Conservation (phyloP, 2,797 vertebrate genomes). For the Amphiprion clarkii region DNA sequence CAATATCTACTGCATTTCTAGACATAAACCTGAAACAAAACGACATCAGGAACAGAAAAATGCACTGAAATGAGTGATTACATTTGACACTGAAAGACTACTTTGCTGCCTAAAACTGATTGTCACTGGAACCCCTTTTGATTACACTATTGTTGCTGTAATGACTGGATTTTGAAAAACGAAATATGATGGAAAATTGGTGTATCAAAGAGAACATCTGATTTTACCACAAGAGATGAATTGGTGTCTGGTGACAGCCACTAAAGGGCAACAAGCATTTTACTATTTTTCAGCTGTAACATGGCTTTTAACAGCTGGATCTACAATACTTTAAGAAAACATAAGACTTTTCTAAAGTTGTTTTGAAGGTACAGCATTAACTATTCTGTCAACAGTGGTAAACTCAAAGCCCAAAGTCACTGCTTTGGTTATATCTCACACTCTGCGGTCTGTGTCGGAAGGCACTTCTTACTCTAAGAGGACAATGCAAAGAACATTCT, state of each 20-base stretch:
- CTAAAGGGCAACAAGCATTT: constrained; percentile 2
- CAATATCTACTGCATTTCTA: neutral
- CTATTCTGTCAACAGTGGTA: constrained; percentile 25
- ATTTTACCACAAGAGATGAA: constrained; percentile 6
- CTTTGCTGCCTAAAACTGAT: constrained; percentile 60
- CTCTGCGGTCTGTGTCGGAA: constrained; percentile 69
- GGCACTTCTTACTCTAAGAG: constrained; percentile 81
- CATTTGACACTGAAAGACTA: constrained; percentile 15
- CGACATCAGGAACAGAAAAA: constrained; percentile 7
- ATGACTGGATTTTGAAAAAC: constrained; percentile 5
- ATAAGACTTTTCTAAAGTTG: neutral
- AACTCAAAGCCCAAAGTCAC: constrained; percentile 45
- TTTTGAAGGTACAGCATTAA: constrained; percentile 31
- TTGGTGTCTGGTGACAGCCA: neutral
- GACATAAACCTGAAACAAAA: constrained; percentile 6
- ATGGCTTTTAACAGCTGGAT: constrained; percentile 16
- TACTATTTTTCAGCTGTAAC: constrained; percentile 3
- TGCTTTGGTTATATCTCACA: constrained; percentile 46
- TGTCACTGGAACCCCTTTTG: constrained; percentile 47
- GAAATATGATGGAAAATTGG: neutral
- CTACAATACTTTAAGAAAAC: neutral
- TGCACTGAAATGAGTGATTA: neutral
- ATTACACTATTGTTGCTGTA: constrained; percentile 4
- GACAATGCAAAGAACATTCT: constrained; percentile 28
- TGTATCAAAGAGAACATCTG: neutral